phyloP scores from a whole-genome alignment of 2,888 invertebrate genomes.

The Clusia tigrina region DNA sequence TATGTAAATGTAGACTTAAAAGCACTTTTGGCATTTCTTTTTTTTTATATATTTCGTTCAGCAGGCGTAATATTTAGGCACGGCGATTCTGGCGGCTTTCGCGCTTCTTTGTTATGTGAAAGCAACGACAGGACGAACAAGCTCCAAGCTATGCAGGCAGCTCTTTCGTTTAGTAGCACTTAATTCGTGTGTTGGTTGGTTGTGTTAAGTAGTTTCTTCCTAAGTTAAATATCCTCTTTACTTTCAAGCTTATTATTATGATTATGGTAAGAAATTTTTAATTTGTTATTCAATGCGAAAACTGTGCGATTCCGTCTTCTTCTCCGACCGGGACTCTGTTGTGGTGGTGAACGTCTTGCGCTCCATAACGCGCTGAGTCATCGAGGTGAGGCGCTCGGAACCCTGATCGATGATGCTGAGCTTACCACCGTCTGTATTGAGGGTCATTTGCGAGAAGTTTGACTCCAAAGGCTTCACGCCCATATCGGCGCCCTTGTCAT shows the following conservation, averaged over 20 bases:
- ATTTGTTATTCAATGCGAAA: conserved; percentile 60
- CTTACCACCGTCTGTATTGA: conserved; percentile 60
- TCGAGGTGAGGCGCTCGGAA: conserved; percentile 61
- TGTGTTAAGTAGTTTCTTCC: neutral
- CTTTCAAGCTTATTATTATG: too few relatives aligned
- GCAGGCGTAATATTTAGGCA: conserved; percentile 15
- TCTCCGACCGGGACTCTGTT: conserved; percentile 62
- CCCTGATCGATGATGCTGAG: conserved; percentile 61
- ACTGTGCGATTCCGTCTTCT: conserved; percentile 63
- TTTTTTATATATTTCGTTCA: conserved; percentile 15
- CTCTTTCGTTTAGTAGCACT: neutral
- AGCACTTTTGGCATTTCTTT: conserved; percentile 58
- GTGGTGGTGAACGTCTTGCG: conserved; percentile 63
- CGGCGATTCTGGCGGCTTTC: conserved; percentile 14
- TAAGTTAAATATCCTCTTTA: neutral
- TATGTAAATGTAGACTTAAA: conserved; percentile 44
- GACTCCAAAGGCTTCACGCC: conserved; percentile 56
- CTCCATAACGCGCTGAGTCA: conserved; percentile 64
- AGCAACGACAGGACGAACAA: conserved; percentile 1
- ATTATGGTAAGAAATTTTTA: neutral
- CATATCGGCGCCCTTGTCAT: conserved; percentile 55
- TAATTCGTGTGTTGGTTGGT: neutral
- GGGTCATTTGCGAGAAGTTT: conserved; percentile 60
- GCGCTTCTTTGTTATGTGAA: conserved; percentile 11
- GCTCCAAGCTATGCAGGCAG: conserved; percentile 15